Evolutionary conservation across 2,888 invertebrate species (phyloP).

Genomic region (Flexamia atlantica): DNA sequence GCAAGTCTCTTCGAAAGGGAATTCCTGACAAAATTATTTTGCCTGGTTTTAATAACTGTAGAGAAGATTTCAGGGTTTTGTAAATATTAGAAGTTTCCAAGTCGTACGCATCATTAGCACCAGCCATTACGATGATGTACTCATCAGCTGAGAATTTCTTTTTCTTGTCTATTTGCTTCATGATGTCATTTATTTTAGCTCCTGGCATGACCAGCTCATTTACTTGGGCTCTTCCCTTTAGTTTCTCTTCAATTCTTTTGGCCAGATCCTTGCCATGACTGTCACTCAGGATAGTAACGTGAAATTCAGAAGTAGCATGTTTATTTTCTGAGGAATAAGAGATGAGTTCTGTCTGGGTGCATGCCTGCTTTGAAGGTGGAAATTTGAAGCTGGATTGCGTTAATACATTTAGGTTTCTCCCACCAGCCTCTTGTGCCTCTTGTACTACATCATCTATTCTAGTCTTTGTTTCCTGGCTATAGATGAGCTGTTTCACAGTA

Average conservation of each 20-base stretch:
- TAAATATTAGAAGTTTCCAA: constrained; percentile 1
- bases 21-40: constrained; percentile 19
- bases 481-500: no score
- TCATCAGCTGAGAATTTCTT: constrained; percentile 13
- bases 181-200: not conserved
- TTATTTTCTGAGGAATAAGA: no score
- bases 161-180: not conserved
- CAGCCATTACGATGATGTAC: no score
- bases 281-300: not conserved
- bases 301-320: no score
- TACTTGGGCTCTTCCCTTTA: not conserved
- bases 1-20: constrained; percentile 10
- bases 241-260: not conserved
- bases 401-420: no score
- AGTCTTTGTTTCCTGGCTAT: no score
- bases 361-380: no score
- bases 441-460: no score
- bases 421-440: no score
- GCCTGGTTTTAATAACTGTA: not conserved
- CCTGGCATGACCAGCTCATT: not conserved
- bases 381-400: no score
- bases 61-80: not conserved
- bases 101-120: no score
- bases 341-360: no score
- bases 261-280: constrained; percentile 16